phyloP scores from a whole-genome alignment of 1,140 invertebrate species.

The Trachelipus rathkii region DNA sequence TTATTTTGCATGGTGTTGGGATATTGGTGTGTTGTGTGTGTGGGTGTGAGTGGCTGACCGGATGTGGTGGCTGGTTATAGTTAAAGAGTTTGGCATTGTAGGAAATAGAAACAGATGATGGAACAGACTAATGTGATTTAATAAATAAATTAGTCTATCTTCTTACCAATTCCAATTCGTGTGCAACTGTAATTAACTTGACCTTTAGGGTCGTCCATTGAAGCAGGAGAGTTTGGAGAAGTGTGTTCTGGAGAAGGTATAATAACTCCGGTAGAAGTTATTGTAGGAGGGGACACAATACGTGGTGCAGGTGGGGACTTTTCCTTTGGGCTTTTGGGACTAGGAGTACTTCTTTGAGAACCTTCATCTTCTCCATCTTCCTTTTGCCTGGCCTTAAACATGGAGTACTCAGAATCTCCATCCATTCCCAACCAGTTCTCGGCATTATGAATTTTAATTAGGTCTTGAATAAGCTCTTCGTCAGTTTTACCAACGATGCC shows the following conservation, averaged over 20 bases:
- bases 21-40: too few species aligned
- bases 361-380: slow-evolving; percentile 58
- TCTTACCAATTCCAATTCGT: background rate
- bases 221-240: slow-evolving; percentile 18
- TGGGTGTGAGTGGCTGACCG: too few species aligned
- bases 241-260: slow-evolving; percentile 24
- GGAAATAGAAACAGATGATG: too few species aligned
- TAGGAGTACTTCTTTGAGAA: slow-evolving; percentile 39
- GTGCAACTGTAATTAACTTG: background rate
- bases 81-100: too few species aligned
- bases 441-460: slow-evolving; percentile 86
- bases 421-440: slow-evolving; percentile 91
- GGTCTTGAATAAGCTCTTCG: slow-evolving; percentile 80
- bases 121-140: background rate
- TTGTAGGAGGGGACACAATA: slow-evolving; percentile 30
- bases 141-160: background rate
- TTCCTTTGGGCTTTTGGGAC: slow-evolving; percentile 32
- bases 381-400: slow-evolving; percentile 66
- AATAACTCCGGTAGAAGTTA: slow-evolving; percentile 19
- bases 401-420: slow-evolving; percentile 72
- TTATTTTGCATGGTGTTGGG: too few species aligned
- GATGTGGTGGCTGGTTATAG: too few species aligned
- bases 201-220: slow-evolving; percentile 21
- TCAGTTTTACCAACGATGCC: slow-evolving; percentile 86
- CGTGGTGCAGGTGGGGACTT: slow-evolving; percentile 30